A percentile compares a stretch with the other conserved stretches of the same genome.
These are phyloP conservation scores for Lepidotrigona ventralis DNA, from an alignment of 1,140 invertebrate genomes.

Conservation along the genomic window DNA sequence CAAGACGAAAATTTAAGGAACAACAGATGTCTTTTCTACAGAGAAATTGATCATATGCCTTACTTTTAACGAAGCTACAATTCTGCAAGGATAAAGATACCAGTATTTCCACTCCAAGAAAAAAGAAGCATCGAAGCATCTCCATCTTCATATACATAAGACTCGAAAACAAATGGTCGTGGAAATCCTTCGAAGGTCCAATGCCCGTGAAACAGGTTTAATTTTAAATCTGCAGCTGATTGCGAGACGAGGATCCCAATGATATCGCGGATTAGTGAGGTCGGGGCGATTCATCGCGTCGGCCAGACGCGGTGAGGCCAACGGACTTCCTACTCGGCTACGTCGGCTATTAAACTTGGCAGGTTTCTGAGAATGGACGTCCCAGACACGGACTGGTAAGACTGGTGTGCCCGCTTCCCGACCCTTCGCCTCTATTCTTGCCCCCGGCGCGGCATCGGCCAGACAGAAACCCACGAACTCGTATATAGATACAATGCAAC, in stretches of 20 bases:
- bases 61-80: too few species aligned
- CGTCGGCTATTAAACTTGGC: conserved; percentile 70
- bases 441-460: background rate
- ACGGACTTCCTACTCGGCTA: conserved; percentile 67
- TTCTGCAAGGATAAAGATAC: too few species aligned
- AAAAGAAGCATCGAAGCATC: too few species aligned
- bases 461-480: background rate
- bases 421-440: conserved; percentile 49
- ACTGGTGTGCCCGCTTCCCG: conserved; percentile 45
- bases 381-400: conserved; percentile 57
- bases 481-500: background rate
- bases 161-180: too few species aligned
- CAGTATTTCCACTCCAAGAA: too few species aligned
- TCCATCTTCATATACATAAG: too few species aligned
- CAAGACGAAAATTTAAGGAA: too few species aligned
- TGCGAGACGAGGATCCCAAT: background rate
- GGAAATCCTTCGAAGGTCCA: background rate
- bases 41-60: too few species aligned
- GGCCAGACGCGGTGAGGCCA: conserved; percentile 53
- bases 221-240: background rate
- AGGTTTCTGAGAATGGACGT: conserved; percentile 71
- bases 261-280: conserved; percentile 16
- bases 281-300: background rate
- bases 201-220: conserved; percentile 21
- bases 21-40: too few species aligned